Conservation (phyloP, 2,888 invertebrate species). For the Punctoribates punctum region DNA sequence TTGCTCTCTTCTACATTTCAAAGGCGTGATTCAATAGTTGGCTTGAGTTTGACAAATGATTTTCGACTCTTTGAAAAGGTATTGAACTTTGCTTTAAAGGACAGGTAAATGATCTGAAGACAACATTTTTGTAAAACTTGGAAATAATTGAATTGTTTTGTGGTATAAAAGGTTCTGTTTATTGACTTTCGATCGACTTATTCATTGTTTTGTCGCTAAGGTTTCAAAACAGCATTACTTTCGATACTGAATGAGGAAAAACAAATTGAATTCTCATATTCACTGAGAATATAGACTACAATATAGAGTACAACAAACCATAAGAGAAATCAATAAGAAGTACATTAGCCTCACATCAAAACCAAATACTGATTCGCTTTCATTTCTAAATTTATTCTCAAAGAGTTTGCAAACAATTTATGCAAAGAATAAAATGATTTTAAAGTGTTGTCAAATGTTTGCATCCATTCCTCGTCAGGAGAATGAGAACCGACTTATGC, state of each 20-base stretch:
- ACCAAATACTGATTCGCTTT: neutral
- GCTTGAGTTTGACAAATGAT: too few species aligned
- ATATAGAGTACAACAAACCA: slow-evolving; percentile 26
- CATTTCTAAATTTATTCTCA: neutral
- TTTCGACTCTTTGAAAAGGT: too few species aligned
- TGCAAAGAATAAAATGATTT: slow-evolving; percentile 17
- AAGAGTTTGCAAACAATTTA: neutral
- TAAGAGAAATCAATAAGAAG: slow-evolving; percentile 30
- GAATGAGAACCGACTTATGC: slow-evolving; percentile 20
- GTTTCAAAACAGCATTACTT: slow-evolving; percentile 1
- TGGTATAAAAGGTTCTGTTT: too few species aligned
- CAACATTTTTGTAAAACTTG: too few species aligned
- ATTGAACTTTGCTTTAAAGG: too few species aligned
- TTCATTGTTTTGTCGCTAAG: slow-evolving; percentile 28
- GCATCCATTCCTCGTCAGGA: neutral
- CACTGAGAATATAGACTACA: neutral
- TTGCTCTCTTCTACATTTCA: too few species aligned
- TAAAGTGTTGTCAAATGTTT: neutral
- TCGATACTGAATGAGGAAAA: slow-evolving; percentile 17
- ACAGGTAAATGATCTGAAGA: too few species aligned
- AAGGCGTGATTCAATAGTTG: too few species aligned
- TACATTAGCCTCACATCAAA: slow-evolving; percentile 16
- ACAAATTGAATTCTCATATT: neutral
- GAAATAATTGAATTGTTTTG: too few species aligned
- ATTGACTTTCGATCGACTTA: slow-evolving; percentile 12